These are phyloP conservation scores for Operophtera brumata DNA, from an alignment of 2,888 invertebrate genomes.

Conservation along the genomic window DNA sequence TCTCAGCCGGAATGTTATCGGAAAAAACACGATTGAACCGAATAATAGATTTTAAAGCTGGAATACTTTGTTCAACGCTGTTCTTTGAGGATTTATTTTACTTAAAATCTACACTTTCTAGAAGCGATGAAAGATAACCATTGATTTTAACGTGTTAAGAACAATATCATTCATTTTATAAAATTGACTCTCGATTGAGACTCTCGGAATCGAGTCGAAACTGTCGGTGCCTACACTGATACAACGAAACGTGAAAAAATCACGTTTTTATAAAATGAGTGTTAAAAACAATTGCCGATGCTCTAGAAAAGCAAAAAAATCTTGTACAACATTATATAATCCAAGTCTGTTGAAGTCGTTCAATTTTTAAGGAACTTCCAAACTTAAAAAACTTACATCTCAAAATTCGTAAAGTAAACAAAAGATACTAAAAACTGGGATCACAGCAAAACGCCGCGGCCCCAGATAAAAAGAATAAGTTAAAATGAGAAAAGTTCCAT, in stretches of 20 bases:
- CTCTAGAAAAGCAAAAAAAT: no score
- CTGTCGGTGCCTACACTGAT: no score
- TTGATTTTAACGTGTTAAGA: no score
- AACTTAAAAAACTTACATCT: conserved; percentile 14
- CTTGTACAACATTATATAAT: background rate
- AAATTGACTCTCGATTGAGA: no score
- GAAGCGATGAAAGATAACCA: no score
- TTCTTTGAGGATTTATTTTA: conserved; percentile 12
- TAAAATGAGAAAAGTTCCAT: conserved; percentile 76
- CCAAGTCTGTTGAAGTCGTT: background rate
- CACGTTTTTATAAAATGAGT: no score
- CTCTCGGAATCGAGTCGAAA: no score
- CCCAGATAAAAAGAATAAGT: conserved; percentile 65
- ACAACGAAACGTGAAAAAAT: no score
- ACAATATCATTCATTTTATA: no score
- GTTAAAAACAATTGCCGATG: no score
- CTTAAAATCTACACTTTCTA: conserved; percentile 1
- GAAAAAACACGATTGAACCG: conserved; percentile 31
- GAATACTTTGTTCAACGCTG: conserved; percentile 23
- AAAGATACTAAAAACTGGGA: conserved; percentile 36
- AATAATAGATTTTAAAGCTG: conserved; percentile 32
- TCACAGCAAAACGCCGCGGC: conserved; percentile 53
- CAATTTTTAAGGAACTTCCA: background rate
- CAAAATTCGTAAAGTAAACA: conserved; percentile 23
- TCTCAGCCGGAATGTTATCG: conserved; percentile 28